Evolutionary conservation across 2,888 invertebrate genomes (phyloP).

Genomic region (Heterodera filipjevi): DNA sequence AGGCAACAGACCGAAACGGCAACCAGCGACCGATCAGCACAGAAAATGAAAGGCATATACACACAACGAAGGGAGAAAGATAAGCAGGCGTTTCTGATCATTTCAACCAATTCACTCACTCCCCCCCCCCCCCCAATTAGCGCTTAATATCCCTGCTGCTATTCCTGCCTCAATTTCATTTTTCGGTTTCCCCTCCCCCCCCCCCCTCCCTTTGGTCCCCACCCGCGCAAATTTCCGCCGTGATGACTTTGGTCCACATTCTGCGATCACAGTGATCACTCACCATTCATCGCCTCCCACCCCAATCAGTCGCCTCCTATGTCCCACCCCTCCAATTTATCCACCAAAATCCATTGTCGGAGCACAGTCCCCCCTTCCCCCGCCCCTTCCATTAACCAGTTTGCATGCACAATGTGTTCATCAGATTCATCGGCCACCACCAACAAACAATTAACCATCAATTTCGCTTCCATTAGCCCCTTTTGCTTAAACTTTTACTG

Average conservation of each 20-base stretch:
- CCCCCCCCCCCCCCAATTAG: too few relatives aligned
- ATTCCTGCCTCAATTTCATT: neutral
- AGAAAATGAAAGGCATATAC: neutral
- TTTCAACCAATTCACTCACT: too few relatives aligned
- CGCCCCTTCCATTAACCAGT: neutral
- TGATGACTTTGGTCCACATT: neutral
- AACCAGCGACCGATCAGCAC: neutral
- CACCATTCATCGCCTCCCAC: neutral
- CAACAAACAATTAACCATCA: neutral
- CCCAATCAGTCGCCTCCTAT: neutral
- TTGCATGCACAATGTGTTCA: neutral
- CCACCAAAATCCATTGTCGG: neutral
- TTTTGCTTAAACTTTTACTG: neutral
- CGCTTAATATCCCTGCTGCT: neutral
- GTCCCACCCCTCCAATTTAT: neutral
- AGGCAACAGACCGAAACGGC: slow-evolving; percentile 1
- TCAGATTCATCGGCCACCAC: neutral
- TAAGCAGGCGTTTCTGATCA: too few relatives aligned
- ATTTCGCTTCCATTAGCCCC: neutral
- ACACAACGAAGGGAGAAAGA: too few relatives aligned
- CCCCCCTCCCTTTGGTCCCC: neutral
- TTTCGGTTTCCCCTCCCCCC: neutral
- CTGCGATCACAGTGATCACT: neutral
- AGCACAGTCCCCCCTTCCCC: neutral
- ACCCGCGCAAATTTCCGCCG: neutral